Evolutionary conservation across 2,888 invertebrate genomes (phyloP).

Genomic region (Eudemis profundana): DNA sequence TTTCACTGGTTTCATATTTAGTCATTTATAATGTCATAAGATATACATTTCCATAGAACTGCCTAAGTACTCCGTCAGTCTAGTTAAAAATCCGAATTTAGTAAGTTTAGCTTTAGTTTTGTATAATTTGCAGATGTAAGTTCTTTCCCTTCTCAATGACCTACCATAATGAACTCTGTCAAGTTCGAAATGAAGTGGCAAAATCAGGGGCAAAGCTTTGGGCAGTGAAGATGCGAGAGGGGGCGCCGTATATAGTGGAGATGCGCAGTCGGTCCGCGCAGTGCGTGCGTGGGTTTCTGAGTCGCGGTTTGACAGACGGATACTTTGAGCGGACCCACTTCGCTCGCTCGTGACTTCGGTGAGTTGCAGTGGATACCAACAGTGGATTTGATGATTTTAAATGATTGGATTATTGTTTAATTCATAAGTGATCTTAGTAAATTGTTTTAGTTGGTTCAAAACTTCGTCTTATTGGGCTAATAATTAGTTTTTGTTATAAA

Average conservation of each 20-base stretch:
- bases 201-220: not conserved
- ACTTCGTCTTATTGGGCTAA: no score
- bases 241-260: slow-evolving; percentile 68
- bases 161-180: no score
- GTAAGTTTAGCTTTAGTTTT: no score
- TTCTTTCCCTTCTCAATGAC: no score
- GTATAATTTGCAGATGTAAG: no score
- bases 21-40: no score
- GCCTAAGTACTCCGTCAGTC: no score
- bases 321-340: slow-evolving; percentile 12
- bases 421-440: not conserved
- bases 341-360: slow-evolving; percentile 27
- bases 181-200: not conserved
- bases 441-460: not conserved
- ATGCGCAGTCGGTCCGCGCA: slow-evolving; percentile 58
- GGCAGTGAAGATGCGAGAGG: slow-evolving; percentile 52
- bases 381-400: not conserved
- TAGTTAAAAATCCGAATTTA: no score
- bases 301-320: slow-evolving; percentile 24
- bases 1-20: no score
- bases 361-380: slow-evolving; percentile 24
- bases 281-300: slow-evolving; percentile 54
- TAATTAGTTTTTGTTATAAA: no score
- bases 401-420: not conserved
- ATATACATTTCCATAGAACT: no score